Evolutionary conservation across 2,113 vertebrate species (phyloP).

Genomic region (Sclerurus mexicanus): DNA sequence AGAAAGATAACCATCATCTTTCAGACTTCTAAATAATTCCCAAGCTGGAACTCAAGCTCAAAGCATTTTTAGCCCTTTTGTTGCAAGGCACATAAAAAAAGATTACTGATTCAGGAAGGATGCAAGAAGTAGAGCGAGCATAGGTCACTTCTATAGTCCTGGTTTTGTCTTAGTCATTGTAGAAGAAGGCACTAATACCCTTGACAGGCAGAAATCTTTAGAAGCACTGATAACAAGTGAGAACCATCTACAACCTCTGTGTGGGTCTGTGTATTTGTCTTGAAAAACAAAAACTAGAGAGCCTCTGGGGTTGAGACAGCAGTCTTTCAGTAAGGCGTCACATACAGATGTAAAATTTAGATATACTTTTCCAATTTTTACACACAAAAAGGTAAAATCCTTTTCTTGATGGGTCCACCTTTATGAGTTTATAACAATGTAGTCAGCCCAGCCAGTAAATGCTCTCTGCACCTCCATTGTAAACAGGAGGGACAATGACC

Average conservation of each 20-base stretch:
- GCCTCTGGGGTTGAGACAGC: background rate
- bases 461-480: background rate
- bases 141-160: background rate
- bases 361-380: background rate
- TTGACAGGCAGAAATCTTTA: background rate
- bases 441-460: background rate
- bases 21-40: conserved; percentile 12
- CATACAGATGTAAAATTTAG: background rate
- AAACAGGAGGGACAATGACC: background rate
- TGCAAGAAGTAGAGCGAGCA: background rate
- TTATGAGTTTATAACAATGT: background rate
- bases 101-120: background rate
- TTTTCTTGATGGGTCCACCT: background rate
- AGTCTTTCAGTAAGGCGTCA: background rate
- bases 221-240: background rate
- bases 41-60: background rate
- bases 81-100: background rate
- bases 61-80: background rate
- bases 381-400: background rate
- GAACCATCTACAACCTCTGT: background rate
- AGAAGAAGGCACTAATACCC: background rate
- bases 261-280: background rate
- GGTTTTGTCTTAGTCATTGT: background rate
- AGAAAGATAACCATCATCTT: background rate
- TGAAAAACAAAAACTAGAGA: background rate